Evolutionary conservation across 2,888 invertebrate species (phyloP).

Genomic region (Cephus pulcher): DNA sequence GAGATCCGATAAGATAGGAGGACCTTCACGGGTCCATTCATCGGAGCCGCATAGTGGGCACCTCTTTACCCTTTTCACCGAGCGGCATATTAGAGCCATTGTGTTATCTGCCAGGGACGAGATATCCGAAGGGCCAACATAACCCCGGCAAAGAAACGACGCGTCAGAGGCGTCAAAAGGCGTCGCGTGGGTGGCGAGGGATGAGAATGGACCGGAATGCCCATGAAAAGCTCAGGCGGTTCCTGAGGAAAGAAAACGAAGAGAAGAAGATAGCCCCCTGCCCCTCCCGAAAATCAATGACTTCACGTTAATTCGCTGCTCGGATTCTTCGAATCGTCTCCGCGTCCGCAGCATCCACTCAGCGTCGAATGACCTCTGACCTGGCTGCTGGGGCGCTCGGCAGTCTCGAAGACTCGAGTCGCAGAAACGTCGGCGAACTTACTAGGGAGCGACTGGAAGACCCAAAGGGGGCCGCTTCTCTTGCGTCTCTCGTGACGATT

Average conservation of each 20-base stretch:
- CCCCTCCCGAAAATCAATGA: neutral
- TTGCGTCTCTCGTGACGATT: slow-evolving; percentile 57
- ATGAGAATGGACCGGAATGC: slow-evolving; percentile 9
- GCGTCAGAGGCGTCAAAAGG: slow-evolving; percentile 59
- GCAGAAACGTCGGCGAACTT: neutral
- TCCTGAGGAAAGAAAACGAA: neutral
- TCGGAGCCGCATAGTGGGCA: slow-evolving; percentile 41
- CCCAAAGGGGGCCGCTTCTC: slow-evolving; percentile 19
- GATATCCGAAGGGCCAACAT: slow-evolving; percentile 57
- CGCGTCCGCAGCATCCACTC: neutral
- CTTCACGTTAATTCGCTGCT: neutral
- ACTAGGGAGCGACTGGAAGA: neutral
- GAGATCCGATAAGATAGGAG: slow-evolving; percentile 60
- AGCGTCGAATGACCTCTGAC: neutral
- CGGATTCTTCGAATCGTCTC: neutral
- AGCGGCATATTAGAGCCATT: slow-evolving; percentile 60
- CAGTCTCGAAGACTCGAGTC: neutral
- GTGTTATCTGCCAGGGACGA: slow-evolving; percentile 61
- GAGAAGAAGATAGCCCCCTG: neutral
- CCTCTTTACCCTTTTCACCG: slow-evolving; percentile 49
- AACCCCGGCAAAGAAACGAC: slow-evolving; percentile 49
- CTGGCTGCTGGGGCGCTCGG: neutral
- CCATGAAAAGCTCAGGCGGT: neutral
- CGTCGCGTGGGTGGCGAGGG: slow-evolving; percentile 56
- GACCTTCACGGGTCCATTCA: slow-evolving; percentile 48